These are phyloP conservation scores for Nebria brevicollis DNA, from an alignment of 2,888 invertebrate genomes.

Conservation along the genomic window DNA sequence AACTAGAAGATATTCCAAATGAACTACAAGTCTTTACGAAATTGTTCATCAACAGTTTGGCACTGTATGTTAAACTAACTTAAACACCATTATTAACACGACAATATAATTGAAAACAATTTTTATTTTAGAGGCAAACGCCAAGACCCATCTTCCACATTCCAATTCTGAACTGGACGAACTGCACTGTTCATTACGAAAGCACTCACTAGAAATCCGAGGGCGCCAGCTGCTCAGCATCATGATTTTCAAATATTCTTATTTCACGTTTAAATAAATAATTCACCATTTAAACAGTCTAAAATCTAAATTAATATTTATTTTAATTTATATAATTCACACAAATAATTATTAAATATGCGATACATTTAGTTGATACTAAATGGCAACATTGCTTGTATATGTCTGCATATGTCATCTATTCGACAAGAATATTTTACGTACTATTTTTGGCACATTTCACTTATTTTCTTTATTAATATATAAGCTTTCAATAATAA, in stretches of 20 bases:
- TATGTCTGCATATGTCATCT: slow-evolving; percentile 17
- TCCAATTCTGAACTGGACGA: slow-evolving; percentile 40
- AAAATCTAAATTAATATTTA: background rate
- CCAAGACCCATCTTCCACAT: slow-evolving; percentile 44
- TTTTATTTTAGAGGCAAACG: slow-evolving; percentile 38
- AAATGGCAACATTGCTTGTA: background rate
- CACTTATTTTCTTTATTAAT: slow-evolving; percentile 22
- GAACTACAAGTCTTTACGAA: slow-evolving; percentile 3
- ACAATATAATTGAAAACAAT: slow-evolving; percentile 33
- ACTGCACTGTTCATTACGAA: slow-evolving; percentile 15
- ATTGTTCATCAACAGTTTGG: slow-evolving; percentile 9
- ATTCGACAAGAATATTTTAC: background rate
- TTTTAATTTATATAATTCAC: background rate
- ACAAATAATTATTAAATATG: background rate
- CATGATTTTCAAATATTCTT: background rate
- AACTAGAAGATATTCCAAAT: slow-evolving; percentile 40
- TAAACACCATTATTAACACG: slow-evolving; percentile 36
- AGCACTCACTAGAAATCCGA: slow-evolving; percentile 20
- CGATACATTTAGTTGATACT: background rate
- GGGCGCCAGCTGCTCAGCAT: slow-evolving; percentile 25
- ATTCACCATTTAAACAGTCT: background rate
- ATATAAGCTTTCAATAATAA: slow-evolving; percentile 21
- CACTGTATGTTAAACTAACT: slow-evolving; percentile 33
- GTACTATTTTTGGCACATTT: slow-evolving; percentile 39
- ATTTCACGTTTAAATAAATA: background rate